Base-by-base conservation (phyloP, 2,888 invertebrate genomes). In the Hypsopygia costalis region DNA sequence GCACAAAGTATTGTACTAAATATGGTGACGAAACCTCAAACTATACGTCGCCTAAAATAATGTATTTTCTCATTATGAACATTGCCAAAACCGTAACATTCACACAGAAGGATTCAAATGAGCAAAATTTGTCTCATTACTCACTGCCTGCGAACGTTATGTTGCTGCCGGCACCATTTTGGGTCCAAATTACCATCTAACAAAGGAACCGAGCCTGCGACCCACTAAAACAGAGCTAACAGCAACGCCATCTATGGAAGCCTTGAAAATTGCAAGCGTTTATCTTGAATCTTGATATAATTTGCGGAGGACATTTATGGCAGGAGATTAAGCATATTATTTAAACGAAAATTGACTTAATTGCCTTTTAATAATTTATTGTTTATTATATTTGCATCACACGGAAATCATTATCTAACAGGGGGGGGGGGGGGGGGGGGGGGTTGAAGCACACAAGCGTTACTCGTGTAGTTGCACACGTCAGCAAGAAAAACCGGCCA, bases 201-300 rank as follows among this genome's bases (percentile, higher is more conserved):
- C 77, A 74, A 78, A 72, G 69, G 55, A 58, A 69, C 68, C 65
- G 69, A 70, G 76, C 67, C 63, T 66, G 70, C 49, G 55, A 49
- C 37, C 53, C 43, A 37, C 43, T 51, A 53, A 16, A 16, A 57
- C 36, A 54, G 43, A 51, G 41, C 43, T 62, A 68, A 79, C 73
- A 75, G 45, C 77, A 71, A 49, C 39, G 36, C 77, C 74, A 73
- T 77, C 51, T 77, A 73, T 40, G 66, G 75, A 51, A 58, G 44
- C 70, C 70, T 69, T 68, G 62, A 55, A 60, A 25, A 58, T 57
- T 55, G 39, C 39, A 25, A 10, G 36, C 30, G 25, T 32, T 20
- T 43, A 33, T 38, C 35, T 43, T 8, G 34, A 38, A 33, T 38
- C 35, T 43, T 8, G 34, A 38, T 36, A 36, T 12, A 30, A 33